Base-by-base conservation (phyloP, 92 coral and sea anemone genomes). In the Paragorgia papillata region DNA sequence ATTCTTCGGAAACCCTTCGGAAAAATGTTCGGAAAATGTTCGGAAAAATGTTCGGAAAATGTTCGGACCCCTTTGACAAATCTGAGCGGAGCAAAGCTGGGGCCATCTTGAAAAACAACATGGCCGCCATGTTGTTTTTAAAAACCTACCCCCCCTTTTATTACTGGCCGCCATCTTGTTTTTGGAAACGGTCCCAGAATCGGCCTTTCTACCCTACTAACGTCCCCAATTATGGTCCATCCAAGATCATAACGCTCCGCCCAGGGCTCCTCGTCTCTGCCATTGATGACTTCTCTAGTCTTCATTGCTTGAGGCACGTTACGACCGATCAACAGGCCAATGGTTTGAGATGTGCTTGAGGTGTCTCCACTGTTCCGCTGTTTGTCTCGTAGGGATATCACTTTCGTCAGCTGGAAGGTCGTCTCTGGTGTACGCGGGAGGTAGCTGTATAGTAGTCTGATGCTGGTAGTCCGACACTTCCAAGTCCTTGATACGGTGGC, bases 161-260 rank as follows among this genome's bases (percentile, higher is more conserved):
- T n/a, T n/a, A n/a, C n/a, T n/a, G n/a, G n/a, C n/a, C n/a, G n/a
- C n/a, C n/a, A n/a, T n/a, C n/a, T n/a, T n/a, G n/a, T n/a, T n/a
- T n/a, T n/a, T n/a, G n/a, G n/a, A n/a, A n/a, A n/a, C n/a, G n/a
- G n/a, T n/a, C n/a, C n/a, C n/a, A n/a, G n/a, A n/a, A n/a, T n/a
- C n/a, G n/a, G n/a, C n/a, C n/a, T n/a, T n/a, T n/a, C n/a, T n/a
- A n/a, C n/a, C n/a, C n/a, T n/a, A 57, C 83, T 66, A 24, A 89
- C 89, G 31, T 53, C 60, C 3, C 89, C 92, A 21, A 79, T 85
- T 13, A 89, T 75, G 14, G 86, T 85, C 87, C 92, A 82, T 19
- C 84, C 87, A 32, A 89, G 82, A 34, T 82, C 78, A 39, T 89
- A 85, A 18, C 79, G 59, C 74, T 89, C 92, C 0, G 92, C 89